Conservation (phyloP, 2,113 vertebrate genomes). For the Fregata magnificens region DNA sequence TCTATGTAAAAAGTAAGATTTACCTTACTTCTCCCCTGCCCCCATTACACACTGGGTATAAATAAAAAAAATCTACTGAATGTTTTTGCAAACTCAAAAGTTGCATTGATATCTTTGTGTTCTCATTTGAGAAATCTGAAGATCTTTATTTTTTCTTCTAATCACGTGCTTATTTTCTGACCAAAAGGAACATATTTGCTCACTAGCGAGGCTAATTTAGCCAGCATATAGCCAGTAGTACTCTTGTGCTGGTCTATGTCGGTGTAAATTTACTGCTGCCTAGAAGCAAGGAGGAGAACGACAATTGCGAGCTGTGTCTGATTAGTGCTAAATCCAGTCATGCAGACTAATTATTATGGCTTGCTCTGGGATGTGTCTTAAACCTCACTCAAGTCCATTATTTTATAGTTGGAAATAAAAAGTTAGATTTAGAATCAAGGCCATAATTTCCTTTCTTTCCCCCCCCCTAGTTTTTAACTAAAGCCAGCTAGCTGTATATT, state of each 20-base stretch:
- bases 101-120: not conserved
- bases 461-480: not conserved
- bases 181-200: not conserved
- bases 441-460: not conserved
- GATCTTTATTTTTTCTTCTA: not conserved
- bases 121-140: not conserved
- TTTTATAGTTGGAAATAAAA: not conserved
- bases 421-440: not conserved
- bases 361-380: not conserved
- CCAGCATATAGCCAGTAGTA: no score
- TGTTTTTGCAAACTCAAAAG: not conserved
- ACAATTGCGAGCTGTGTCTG: not conserved
- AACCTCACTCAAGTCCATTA: not conserved
- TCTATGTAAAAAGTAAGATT: not conserved
- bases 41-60: not conserved
- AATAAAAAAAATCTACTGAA: not conserved
- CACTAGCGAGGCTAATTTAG: not conserved
- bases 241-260: not conserved
- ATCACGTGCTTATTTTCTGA: not conserved
- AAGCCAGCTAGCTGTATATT: not conserved
- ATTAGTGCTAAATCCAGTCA: not conserved
- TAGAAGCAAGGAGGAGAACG: not conserved
- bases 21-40: fast-evolving
- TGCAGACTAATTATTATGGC: not conserved
- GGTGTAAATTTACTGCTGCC: not conserved